Evolutionary conservation across 1,140 invertebrate species (phyloP).

Genomic region (Lethocerus indicus): DNA sequence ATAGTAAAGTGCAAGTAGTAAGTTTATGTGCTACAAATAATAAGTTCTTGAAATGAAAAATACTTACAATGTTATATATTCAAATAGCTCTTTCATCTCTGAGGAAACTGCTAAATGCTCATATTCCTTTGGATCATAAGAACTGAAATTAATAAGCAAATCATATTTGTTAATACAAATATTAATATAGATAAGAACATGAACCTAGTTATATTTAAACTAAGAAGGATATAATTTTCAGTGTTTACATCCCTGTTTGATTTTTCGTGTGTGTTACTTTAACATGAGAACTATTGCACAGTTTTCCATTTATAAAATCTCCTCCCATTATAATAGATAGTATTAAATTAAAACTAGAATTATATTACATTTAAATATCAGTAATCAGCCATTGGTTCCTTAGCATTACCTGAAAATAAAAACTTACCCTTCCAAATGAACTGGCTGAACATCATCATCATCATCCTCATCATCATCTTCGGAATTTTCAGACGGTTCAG

Average conservation of each 20-base stretch:
- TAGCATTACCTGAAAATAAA: neutral
- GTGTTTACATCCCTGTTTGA: neutral
- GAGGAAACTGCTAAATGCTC: conserved; percentile 62
- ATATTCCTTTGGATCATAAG: conserved; percentile 73
- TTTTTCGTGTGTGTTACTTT: neutral
- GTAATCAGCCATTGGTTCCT: neutral
- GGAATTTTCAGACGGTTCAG: conserved; percentile 16
- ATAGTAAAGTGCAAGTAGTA: conserved; percentile 3
- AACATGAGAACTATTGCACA: neutral
- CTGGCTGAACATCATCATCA: conserved; percentile 16
- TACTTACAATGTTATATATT: conserved; percentile 73
- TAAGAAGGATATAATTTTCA: neutral
- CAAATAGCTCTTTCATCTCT: conserved; percentile 84
- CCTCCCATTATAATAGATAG: neutral
- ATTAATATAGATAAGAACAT: neutral
- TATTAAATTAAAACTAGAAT: neutral
- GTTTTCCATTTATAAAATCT: neutral
- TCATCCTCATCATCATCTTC: conserved; percentile 16
- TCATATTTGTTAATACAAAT: neutral
- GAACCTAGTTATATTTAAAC: neutral
- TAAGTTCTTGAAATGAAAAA: too few relatives aligned
- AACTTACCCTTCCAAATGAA: conserved; percentile 16
- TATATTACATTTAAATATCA: neutral
- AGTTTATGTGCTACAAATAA: neutral
- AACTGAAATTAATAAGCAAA: conserved; percentile 22